These are phyloP conservation scores for Ara ararauna DNA, from an alignment of 2,797 vertebrate species.

Conservation along the genomic window DNA sequence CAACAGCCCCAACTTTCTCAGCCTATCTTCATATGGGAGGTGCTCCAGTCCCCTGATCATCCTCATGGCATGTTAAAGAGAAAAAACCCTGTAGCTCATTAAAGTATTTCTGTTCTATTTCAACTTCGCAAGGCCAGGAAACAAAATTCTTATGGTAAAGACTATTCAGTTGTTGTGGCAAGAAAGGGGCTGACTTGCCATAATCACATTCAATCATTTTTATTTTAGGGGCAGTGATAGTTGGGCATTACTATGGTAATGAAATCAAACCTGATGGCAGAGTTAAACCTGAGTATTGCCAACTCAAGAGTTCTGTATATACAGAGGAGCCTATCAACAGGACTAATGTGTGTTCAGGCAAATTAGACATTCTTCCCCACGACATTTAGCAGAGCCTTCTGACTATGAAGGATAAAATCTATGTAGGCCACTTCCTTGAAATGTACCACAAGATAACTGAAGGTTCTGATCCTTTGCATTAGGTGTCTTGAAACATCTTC, in stretches of 20 bases:
- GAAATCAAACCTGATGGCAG: not conserved
- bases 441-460: not conserved
- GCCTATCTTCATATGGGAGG: too few relatives aligned
- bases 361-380: not conserved
- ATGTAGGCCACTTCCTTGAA: fast-evolving
- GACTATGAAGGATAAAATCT: not conserved
- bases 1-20: too few relatives aligned
- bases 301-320: not conserved
- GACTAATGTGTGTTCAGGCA: not conserved
- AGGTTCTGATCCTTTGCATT: not conserved
- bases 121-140: not conserved
- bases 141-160: not conserved
- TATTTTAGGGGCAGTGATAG: not conserved
- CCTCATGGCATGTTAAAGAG: not conserved
- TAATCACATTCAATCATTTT: not conserved
- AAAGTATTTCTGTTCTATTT: not conserved
- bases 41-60: too few relatives aligned
- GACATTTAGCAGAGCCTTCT: not conserved
- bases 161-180: not conserved
- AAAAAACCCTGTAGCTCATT: fast-evolving
- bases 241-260: not conserved
- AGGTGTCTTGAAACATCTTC: not conserved
- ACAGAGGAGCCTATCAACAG: not conserved
- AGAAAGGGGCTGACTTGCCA: not conserved
- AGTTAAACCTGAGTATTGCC: not conserved